Evolutionary conservation across 1,140 invertebrate species (phyloP), one percentile per base, ranked within the genome.

Genomic region (Cheumatopsyche charites): DNA sequence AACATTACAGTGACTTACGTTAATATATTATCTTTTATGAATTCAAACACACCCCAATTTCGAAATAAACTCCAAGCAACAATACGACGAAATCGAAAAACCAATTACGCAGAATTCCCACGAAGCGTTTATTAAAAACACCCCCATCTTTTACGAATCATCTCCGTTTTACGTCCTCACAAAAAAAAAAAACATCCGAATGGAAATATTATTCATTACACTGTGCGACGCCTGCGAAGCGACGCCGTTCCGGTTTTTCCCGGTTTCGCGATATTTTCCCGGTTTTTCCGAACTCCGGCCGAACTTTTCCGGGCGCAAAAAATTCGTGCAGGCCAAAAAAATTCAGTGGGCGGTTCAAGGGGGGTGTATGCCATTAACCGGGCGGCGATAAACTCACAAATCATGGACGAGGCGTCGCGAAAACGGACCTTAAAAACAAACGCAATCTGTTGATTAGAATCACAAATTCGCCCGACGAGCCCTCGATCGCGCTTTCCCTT

Each of bases 341-440:
- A 47, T 47, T 13, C 4, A 13, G 43, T n/a, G 13, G 15, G 47
- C n/a, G 47, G 47, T 25, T 19, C 4, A 13, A 58, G 21, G 55
- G 55, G 9, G 55, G 7, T 58, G 23, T n/a, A 58, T 17, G 65
- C 82, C 82, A 84, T 84, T 84, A 83, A 82, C 81, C 81, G 81
- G 29, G 81, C 79, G 80, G 29, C 81, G 82, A 82, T 83, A 83
- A 83, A 83, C 82, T 84, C 82, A 83, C 82, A 83, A 84, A 84
- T 84, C 81, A 84, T 84, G 47, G 67, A 13, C 58, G 25, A 58
- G 26, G 26, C 63, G 63, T 52, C 61, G 62, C 73, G 67, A 75
- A 72, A 75, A 72, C 72, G 69, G 73, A 65, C 73, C 70, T 72
- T 75, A 75, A 72, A 63, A 75, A 71, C 67, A 75, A 58, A 72